Conservation (phyloP, 64 coral and sea anemone genomes). For the Montipora foliosa region DNA sequence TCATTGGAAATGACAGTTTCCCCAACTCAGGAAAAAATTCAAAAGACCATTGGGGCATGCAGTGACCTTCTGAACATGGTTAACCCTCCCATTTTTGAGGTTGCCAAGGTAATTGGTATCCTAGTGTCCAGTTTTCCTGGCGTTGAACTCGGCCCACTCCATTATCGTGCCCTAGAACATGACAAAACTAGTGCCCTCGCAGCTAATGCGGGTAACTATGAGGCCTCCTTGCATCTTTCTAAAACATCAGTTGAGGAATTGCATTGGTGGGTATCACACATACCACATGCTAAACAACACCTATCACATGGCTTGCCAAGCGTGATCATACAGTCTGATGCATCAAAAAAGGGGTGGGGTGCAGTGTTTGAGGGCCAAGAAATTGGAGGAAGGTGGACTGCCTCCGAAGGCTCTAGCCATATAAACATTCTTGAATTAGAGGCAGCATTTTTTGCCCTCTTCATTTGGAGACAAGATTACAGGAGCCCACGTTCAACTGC, state of each 20-base stretch:
- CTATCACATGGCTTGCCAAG: constrained; percentile 19
- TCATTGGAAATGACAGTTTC: too few species aligned
- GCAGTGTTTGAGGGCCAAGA: constrained; percentile 23
- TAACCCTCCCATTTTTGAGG: too few species aligned
- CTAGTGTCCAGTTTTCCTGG: constrained; percentile 32
- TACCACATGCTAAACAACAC: background rate
- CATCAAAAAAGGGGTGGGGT: constrained; percentile 74
- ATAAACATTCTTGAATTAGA: constrained; percentile 36
- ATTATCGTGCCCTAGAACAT: constrained; percentile 16
- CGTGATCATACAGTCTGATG: constrained; percentile 27
- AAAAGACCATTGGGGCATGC: too few species aligned
- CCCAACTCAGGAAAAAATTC: too few species aligned
- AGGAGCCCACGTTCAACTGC: constrained; percentile 48
- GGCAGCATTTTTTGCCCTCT: constrained; percentile 62
- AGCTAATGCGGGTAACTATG: constrained; percentile 46
- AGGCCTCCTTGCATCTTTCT: constrained; percentile 22
- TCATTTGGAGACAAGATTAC: constrained; percentile 41
- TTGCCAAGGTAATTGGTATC: constrained; percentile 3
- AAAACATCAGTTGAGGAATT: constrained; percentile 15
- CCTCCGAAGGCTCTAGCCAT: constrained; percentile 35
- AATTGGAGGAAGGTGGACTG: constrained; percentile 61
- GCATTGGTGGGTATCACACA: constrained; percentile 39
- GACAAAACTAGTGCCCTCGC: constrained; percentile 46
- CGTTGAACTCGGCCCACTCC: constrained; percentile 25
- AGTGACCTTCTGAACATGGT: too few species aligned